These are phyloP conservation scores for Toxonevra muliebris DNA, from an alignment of 2,888 invertebrate genomes.

Conservation along the genomic window DNA sequence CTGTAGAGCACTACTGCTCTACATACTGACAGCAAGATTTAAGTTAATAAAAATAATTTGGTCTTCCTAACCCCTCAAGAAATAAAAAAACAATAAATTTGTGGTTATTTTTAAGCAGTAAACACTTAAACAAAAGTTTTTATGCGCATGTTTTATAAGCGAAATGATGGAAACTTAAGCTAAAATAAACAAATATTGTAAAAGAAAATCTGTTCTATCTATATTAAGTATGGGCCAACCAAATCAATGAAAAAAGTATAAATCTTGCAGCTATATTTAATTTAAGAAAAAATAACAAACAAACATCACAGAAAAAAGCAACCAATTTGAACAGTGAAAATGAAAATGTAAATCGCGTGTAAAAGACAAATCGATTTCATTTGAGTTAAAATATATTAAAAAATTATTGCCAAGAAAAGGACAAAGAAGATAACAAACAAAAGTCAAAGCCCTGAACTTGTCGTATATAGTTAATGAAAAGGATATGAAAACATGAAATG, in stretches of 20 bases:
- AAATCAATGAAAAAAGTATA: background rate
- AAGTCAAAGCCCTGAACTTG: constrained; percentile 26
- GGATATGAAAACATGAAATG: constrained; percentile 34
- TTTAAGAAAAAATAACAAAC: background rate
- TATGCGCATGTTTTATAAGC: background rate
- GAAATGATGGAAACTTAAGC: background rate
- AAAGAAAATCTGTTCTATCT: too few species aligned
- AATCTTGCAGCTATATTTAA: constrained; percentile 6
- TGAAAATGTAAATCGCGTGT: too few species aligned
- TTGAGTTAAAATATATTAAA: background rate
- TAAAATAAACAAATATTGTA: background rate
- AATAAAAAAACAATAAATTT: too few species aligned
- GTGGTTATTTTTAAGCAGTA: too few species aligned
- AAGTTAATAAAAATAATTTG: too few species aligned
- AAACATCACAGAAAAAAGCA: background rate
- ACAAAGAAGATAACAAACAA: background rate
- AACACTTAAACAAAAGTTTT: too few species aligned
- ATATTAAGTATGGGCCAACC: too few species aligned
- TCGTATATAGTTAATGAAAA: background rate
- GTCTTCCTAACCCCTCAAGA: too few species aligned
- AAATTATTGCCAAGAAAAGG: background rate
- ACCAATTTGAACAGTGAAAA: background rate
- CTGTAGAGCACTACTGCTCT: too few species aligned
- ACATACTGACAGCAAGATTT: too few species aligned
- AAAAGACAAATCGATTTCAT: background rate